Percentiles rank a stretch among this genome's conserved stretches.
phyloP scores from a whole-genome alignment of 2,888 invertebrate species.

The Isotomurus palustris region DNA sequence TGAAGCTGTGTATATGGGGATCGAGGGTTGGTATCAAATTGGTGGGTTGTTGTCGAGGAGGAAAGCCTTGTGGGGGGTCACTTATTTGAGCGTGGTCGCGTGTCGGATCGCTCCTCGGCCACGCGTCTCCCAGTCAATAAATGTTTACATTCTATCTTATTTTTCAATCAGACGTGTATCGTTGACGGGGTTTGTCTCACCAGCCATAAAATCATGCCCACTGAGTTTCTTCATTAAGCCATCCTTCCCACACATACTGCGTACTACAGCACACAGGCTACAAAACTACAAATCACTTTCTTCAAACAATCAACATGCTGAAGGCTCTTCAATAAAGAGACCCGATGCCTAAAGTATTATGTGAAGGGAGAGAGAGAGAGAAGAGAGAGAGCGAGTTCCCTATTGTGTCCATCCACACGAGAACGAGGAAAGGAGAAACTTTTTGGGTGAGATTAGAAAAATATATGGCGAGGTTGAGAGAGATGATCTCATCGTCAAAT shows the following conservation, averaged over 20 bases:
- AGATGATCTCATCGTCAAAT: too few species aligned
- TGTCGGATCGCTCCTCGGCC: conserved; percentile 24
- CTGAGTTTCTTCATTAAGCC: conserved; percentile 21
- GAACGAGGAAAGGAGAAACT: background rate
- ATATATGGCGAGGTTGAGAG: too few species aligned
- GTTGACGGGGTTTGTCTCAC: conserved; percentile 34
- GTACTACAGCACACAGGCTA: too few species aligned
- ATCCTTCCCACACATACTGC: too few species aligned
- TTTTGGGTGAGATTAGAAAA: background rate
- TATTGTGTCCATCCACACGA: background rate
- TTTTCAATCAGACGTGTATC: conserved; percentile 33
- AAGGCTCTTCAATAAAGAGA: too few species aligned
- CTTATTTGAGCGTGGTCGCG: conserved; percentile 18
- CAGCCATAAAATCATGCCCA: conserved; percentile 18
- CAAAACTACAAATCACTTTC: too few species aligned
- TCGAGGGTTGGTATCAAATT: background rate
- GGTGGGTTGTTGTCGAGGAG: background rate
- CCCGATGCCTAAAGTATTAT: background rate
- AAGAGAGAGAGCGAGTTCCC: background rate
- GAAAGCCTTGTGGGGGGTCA: conserved; percentile 31
- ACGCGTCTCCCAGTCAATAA: conserved; percentile 36
- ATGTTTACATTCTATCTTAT: conserved; percentile 42
- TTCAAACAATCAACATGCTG: too few species aligned
- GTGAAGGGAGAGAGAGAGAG: background rate
- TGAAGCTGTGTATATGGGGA: background rate